Evolutionary conservation across 1,140 invertebrate genomes (phyloP).

Genomic region (Phenacoccus solenopsis): DNA sequence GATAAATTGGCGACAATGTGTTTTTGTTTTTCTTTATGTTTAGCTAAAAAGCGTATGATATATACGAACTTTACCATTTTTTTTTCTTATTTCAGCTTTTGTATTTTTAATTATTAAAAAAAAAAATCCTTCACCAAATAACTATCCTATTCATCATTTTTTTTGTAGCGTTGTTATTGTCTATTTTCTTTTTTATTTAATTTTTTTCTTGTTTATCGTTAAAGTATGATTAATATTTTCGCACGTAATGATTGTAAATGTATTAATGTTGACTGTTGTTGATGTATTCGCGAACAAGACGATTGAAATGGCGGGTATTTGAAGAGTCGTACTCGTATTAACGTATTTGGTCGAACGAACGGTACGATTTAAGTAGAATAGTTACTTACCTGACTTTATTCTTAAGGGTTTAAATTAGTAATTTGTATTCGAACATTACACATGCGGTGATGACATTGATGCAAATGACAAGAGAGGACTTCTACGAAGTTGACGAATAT

Average conservation of each 20-base stretch:
- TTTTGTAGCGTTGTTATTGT: neutral
- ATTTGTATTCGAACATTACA: neutral
- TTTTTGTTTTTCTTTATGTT: neutral
- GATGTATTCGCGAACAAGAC: neutral
- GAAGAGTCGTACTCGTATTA: neutral
- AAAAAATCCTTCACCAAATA: constrained; percentile 8
- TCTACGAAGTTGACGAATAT: neutral
- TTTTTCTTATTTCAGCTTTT: neutral
- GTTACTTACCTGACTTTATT: neutral
- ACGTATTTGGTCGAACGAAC: neutral
- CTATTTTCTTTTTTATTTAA: neutral
- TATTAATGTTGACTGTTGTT: neutral
- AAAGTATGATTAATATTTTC: neutral
- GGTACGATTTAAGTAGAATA: neutral
- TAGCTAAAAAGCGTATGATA: neutral
- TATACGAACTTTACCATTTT: neutral
- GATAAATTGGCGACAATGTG: constrained; percentile 1
- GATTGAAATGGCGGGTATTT: neutral
- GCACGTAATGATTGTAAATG: neutral
- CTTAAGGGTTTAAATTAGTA: neutral
- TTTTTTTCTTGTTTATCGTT: neutral
- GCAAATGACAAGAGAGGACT: neutral
- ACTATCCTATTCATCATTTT: neutral
- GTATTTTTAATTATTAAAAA: constrained; percentile 4
- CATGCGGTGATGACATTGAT: neutral